Base-by-base conservation (phyloP, 1,140 invertebrate species). In the Eciton burchellii region DNA sequence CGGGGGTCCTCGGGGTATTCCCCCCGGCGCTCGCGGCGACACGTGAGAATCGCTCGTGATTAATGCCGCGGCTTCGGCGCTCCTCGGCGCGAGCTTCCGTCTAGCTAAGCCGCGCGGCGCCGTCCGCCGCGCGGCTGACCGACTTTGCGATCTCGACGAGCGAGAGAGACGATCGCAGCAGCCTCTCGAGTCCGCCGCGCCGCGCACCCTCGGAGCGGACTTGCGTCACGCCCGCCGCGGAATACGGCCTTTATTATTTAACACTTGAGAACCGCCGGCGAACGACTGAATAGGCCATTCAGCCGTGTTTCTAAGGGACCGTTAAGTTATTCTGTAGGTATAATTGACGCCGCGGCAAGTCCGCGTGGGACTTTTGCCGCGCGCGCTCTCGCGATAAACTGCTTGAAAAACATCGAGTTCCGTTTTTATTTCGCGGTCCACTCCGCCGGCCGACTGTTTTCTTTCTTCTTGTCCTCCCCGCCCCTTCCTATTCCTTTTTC, bases 301-400 rank as follows among this genome's bases (percentile, higher is more conserved):
- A 94, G 85, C 89, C 84, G 87, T 14, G 87, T 93, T 93, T 93
- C 91, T 91, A 93, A 92, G 93, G 93, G 92, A 93, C 93, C 92
- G 92, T 94, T 93, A 92, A 94, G 90, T 92, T 93, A 94, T 93
- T 93, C 92, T 91, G 90, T 89, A 92, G 91, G 93, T 93, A 93
- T 93, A 93, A 93, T 93, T 93, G 93, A 93, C 91, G 91, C 88
- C 90, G 89, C n/a, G n/a, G n/a, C n/a, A 91, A 93, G 91, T 88
- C 88, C 90, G 91, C 91, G 89, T 90, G 92, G 89, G 92, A 93
- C 91, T 91, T 79, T 90, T 88, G 89, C 90, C 65, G 83, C 86
- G 63, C 71, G 76, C 77, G 73, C 41, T 84, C 77, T 62, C 68
- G 87, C 73, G 90, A 91, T 91, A 92, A 92, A 92, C 87, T 88